These are phyloP conservation scores for Prolemur simus DNA, from an alignment of 2,113 vertebrate genomes.

Conservation along the genomic window DNA sequence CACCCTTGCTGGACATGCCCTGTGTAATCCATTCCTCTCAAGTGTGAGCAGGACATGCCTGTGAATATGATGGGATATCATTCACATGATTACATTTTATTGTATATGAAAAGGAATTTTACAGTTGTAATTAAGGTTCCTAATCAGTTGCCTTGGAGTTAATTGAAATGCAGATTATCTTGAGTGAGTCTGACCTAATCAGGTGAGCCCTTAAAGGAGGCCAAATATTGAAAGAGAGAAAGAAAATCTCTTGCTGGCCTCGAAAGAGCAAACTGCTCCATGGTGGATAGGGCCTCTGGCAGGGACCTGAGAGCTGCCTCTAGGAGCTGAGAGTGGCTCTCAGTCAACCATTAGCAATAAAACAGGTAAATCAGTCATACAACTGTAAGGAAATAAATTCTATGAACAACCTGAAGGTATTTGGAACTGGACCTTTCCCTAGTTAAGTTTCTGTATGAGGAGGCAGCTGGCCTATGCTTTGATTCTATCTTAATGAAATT, in stretches of 20 bases:
- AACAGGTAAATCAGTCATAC: background rate
- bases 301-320: background rate
- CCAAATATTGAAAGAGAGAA: background rate
- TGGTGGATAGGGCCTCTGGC: no score
- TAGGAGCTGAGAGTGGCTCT: background rate
- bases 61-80: background rate
- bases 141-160: background rate
- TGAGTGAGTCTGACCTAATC: background rate
- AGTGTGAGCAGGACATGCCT: background rate
- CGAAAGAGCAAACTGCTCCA: background rate
- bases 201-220: background rate
- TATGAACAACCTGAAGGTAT: background rate
- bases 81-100: background rate
- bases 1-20: background rate
- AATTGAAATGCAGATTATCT: background rate
- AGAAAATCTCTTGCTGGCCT: background rate
- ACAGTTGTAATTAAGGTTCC: background rate
- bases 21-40: background rate
- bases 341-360: background rate
- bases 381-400: background rate
- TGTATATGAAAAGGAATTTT: background rate
- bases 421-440: background rate
- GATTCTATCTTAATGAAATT: background rate
- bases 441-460: background rate
- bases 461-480: background rate